Conservation (phyloP, 2,888 invertebrate genomes). For the Dolichomitus sp. region DNA sequence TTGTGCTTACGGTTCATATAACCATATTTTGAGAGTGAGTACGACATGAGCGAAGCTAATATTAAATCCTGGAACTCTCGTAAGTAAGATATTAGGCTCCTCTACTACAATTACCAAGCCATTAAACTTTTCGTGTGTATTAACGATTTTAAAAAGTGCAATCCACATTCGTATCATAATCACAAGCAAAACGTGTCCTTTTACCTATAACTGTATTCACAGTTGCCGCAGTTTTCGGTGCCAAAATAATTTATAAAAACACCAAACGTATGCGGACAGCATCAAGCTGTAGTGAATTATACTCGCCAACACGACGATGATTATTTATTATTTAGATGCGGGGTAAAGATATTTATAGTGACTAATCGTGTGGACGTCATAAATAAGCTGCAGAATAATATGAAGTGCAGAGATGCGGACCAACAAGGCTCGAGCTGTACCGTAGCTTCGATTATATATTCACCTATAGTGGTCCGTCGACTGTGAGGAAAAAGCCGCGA, state of each 20-base stretch:
- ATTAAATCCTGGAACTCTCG: too few species aligned
- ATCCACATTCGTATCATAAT: neutral
- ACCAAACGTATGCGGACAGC: neutral
- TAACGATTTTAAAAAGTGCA: neutral
- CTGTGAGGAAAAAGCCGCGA: constrained; percentile 58
- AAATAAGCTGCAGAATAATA: constrained; percentile 70
- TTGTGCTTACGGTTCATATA: too few species aligned
- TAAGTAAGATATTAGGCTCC: too few species aligned
- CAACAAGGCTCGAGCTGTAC: constrained; percentile 1
- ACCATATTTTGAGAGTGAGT: too few species aligned
- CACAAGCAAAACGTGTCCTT: neutral
- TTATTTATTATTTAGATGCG: constrained; percentile 72
- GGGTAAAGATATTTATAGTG: constrained; percentile 73
- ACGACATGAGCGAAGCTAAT: too few species aligned
- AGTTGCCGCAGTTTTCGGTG: neutral
- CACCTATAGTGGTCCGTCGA: constrained; percentile 28
- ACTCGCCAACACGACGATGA: constrained; percentile 27
- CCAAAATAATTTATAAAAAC: constrained; percentile 6
- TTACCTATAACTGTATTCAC: neutral
- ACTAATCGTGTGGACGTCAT: constrained; percentile 69
- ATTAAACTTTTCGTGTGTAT: too few species aligned
- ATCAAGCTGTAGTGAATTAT: neutral
- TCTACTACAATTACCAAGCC: too few species aligned
- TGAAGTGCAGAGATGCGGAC: constrained; percentile 18
- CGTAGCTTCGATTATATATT: constrained; percentile 33